Percentiles rank a stretch among this genome's conserved stretches.
Conservation (phyloP, 2,113 vertebrate genomes). For the Capreolus pygargus region DNA sequence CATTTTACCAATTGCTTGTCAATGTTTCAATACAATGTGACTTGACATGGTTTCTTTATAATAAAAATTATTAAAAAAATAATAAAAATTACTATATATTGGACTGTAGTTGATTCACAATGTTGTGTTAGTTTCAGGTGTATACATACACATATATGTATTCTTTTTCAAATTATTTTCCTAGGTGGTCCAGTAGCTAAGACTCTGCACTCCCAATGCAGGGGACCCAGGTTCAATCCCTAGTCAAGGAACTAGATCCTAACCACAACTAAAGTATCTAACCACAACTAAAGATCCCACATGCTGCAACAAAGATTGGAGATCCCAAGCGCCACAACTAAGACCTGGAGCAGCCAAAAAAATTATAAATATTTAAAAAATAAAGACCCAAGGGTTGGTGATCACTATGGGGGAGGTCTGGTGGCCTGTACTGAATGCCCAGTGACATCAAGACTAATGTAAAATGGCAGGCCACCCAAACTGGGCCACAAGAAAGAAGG, state of each 20-base stretch:
- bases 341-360: not conserved
- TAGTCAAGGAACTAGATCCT: not conserved
- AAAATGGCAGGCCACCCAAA: not conserved
- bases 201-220: not conserved
- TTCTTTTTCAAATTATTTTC: not conserved
- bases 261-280: not conserved
- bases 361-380: not conserved
- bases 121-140: not conserved
- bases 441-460: not conserved
- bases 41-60: not conserved
- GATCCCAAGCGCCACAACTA: not conserved
- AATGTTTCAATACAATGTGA: not conserved
- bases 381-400: not conserved
- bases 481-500: not conserved
- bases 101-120: not conserved
- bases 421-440: not conserved
- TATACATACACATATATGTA: not conserved
- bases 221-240: not conserved
- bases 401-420: not conserved
- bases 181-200: not conserved
- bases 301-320: not conserved
- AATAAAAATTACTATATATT: not conserved
- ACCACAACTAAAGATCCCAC: not conserved
- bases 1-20: not conserved
- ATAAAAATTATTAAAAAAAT: too few relatives aligned